Conservation (phyloP, 2,888 invertebrate genomes). For the Hermaeophaga mercurialis region DNA sequence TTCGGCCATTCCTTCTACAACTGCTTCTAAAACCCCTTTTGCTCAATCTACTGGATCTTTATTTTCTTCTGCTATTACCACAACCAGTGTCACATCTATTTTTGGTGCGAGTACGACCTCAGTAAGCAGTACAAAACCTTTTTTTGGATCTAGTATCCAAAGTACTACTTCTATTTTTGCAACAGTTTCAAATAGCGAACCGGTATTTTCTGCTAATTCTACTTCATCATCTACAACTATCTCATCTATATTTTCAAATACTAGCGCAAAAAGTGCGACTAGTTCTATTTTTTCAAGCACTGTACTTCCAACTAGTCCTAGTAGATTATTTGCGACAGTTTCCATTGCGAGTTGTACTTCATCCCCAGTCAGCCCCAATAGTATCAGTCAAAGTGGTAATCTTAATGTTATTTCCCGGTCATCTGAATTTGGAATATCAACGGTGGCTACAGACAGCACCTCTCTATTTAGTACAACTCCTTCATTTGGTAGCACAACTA, state of each 20-base stretch:
- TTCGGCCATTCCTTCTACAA: constrained; percentile 18
- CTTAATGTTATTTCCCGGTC: no score
- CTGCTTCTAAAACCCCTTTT: constrained; percentile 35
- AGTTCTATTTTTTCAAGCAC: neutral
- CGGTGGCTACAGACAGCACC: no score
- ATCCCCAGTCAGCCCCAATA: neutral
- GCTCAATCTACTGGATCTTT: neutral
- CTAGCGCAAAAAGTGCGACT: constrained; percentile 6
- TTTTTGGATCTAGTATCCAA: neutral
- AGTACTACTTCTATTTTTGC: neutral
- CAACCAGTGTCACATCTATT: constrained; percentile 37
- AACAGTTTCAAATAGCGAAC: neutral
- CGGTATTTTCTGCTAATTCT: neutral
- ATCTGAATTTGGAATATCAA: no score
- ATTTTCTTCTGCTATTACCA: constrained; percentile 19
- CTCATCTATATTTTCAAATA: neutral
- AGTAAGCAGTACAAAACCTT: constrained; percentile 4
- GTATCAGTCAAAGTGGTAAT: neutral
- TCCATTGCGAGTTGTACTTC: neutral
- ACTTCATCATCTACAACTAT: neutral
- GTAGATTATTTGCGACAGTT: constrained; percentile 9
- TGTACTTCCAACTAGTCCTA: neutral
- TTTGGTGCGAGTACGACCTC: constrained; percentile 44
- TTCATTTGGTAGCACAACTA: neutral
- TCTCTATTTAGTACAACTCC: no score